phyloP scores from a whole-genome alignment of 2,888 invertebrate genomes.

The Pasiphila rectangulata region DNA sequence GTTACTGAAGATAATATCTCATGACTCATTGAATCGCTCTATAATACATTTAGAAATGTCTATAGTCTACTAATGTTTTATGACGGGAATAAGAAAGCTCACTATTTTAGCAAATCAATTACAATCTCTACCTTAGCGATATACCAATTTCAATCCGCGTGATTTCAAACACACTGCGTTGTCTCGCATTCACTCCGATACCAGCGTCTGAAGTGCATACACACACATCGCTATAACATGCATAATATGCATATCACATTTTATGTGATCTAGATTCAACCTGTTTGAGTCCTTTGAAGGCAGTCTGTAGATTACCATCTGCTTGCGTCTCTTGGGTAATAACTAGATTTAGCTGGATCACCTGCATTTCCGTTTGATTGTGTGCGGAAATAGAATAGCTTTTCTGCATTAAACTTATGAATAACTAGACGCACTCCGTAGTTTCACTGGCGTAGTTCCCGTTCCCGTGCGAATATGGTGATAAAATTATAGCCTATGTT shows the following conservation, averaged over 20 bases:
- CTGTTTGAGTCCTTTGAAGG: conserved; percentile 4
- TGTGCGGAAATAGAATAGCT: not conserved
- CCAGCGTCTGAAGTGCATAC: not conserved
- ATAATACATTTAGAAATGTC: no score
- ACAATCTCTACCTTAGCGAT: no score
- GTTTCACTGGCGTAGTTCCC: no score
- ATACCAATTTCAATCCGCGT: not conserved
- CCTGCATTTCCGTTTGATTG: not conserved
- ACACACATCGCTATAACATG: not conserved
- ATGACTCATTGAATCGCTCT: no score
- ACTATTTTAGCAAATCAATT: no score
- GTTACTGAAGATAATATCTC: no score
- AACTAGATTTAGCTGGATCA: not conserved
- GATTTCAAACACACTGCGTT: conserved; percentile 1
- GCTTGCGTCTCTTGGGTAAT: not conserved
- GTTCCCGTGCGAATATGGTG: no score
- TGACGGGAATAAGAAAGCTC: no score
- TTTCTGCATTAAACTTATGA: not conserved
- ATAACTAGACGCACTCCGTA: no score
- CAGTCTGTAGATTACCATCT: not conserved
- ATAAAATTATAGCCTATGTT: no score
- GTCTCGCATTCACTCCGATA: not conserved
- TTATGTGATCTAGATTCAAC: not conserved
- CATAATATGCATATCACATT: not conserved
- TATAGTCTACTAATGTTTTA: no score